Evolutionary conservation across 1,140 invertebrate species (phyloP), one percentile per base, ranked within the genome.

Genomic region (Drosophila truncata): DNA sequence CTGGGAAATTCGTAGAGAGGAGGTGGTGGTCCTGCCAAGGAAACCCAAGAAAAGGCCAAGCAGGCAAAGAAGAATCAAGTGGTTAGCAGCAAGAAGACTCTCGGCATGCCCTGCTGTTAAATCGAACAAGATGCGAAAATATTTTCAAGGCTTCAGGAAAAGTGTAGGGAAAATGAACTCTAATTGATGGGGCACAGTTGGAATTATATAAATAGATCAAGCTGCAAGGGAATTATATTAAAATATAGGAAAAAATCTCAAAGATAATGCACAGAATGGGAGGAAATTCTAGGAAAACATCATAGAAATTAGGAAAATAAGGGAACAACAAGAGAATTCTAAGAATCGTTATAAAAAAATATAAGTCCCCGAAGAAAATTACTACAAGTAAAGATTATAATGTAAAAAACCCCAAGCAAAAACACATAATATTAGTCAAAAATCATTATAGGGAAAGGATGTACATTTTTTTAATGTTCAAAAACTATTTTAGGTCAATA

Each of bases 41-140:
- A 60, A 55, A 31, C 62, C 49, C 16, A 44, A 42, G 27, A 55
- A 78, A 78, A 78, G 74, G 63, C 74, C 73, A 78, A 57, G 49
- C 55, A 55, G 67, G 62, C 35, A 14, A 54, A 14, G 50, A n/a
- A n/a, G 13, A 35, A 59, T 61, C 50, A 59, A 50, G 29, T 42
- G 70, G 50, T 33, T 50, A 31, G 13, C 27, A 29, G 29, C 6
- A n/a, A 58, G 52, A 6, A 39, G 20, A 59, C 27, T 54, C n/a
- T 20, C 7, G 23, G 39, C 42, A 74, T 69, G 75, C 80, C 46
- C 41, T 61, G 46, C 31, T 42, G 14, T n/a, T 6, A 55, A 55
- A 37, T 55, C 52, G 52, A 55, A 55, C 3, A 52, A 46, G 25
- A 47, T 55, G 35, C 33, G 33, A 37, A 25, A n/a, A 37, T 55